Percentiles rank a stretch among this genome's conserved stretches.
Evolutionary conservation across 2,797 vertebrate genomes (phyloP).

Genomic region (Eidolon dupreanum): DNA sequence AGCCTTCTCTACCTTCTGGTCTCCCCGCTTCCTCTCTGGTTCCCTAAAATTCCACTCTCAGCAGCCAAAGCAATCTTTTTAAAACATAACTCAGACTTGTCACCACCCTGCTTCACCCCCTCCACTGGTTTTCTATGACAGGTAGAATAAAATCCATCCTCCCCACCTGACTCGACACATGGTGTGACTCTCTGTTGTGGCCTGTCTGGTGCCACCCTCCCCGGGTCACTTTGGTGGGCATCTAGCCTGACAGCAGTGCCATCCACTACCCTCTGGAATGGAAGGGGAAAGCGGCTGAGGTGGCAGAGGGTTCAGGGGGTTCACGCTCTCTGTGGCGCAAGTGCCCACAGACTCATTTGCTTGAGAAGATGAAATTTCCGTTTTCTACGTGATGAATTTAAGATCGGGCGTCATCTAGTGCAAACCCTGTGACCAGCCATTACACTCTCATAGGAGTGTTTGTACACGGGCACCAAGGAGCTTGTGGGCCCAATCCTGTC

Average conservation of each 20-base stretch:
- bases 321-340: background rate
- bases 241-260: accelerated
- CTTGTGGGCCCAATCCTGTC: too few species aligned
- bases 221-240: background rate
- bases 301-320: background rate
- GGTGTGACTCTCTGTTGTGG: background rate
- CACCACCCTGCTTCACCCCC: background rate
- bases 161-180: background rate
- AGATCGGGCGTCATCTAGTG: background rate
- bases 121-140: background rate
- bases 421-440: background rate
- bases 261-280: background rate
- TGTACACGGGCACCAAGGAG: too few species aligned
- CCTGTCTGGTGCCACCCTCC: background rate
- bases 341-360: background rate
- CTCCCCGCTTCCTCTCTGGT: background rate
- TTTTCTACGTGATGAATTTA: background rate
- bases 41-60: background rate
- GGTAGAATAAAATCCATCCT: background rate
- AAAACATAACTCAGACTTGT: background rate
- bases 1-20: background rate
- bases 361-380: background rate
- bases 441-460: background rate
- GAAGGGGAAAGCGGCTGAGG: background rate
- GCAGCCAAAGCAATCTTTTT: background rate